A percentile compares a stretch with the other conserved stretches of the same genome.
Conservation (phyloP, 1,140 invertebrate species). For the Wiebesia pumilae region DNA sequence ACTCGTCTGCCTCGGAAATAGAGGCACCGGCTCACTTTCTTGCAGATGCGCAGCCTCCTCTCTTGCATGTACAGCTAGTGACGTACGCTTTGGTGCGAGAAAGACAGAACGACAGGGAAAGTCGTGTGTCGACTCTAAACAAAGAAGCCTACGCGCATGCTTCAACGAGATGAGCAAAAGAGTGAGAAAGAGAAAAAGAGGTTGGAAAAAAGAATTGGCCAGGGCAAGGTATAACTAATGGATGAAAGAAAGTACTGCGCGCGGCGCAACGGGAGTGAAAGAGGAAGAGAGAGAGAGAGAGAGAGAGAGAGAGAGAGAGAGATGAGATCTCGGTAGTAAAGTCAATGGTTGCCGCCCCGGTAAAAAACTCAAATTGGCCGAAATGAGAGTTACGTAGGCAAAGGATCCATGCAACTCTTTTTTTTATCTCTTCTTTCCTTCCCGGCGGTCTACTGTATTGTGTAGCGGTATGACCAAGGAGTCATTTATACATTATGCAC, state of each 20-base stretch:
- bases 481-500: not conserved
- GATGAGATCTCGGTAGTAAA: constrained; percentile 63
- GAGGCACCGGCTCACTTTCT: constrained; percentile 24
- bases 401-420: constrained; percentile 50
- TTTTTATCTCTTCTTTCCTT: not conserved
- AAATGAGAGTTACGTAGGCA: constrained; percentile 69
- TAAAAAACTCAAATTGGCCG: constrained; percentile 69
- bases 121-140: constrained; percentile 42
- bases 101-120: constrained; percentile 23
- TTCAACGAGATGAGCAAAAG: not conserved
- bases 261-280: constrained; percentile 11
- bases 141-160: not conserved
- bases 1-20: constrained; percentile 9
- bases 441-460: not conserved
- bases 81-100: not conserved
- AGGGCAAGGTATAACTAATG: constrained; percentile 58
- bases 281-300: constrained; percentile 39
- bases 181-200: not conserved
- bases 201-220: constrained; percentile 14
- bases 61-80: not conserved
- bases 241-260: constrained; percentile 48
- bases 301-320: constrained; percentile 46
- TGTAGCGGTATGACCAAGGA: not conserved
- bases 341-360: constrained; percentile 65
- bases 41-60: not conserved